A percentile compares a stretch with the other conserved stretches of the same genome.
phyloP scores from a whole-genome alignment of 2,797 vertebrate genomes.

The Micromesistius poutassou region DNA sequence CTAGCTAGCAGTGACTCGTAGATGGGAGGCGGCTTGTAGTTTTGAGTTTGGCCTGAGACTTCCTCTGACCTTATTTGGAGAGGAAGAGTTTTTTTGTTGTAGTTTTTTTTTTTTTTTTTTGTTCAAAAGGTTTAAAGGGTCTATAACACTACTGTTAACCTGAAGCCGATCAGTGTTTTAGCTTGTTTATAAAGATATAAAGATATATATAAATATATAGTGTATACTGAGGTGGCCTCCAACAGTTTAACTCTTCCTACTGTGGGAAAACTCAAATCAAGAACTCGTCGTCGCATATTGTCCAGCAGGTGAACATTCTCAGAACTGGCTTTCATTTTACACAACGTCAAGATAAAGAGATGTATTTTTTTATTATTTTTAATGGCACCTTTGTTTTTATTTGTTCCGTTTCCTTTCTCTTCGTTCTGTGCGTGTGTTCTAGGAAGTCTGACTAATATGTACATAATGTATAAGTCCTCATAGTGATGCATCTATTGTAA shows the following conservation, averaged over 20 bases:
- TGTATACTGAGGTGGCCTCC: no score
- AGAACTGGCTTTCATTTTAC: neutral
- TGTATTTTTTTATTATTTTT: neutral
- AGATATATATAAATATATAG: constrained; percentile 3
- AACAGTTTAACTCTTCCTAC: neutral
- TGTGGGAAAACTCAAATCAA: no score
- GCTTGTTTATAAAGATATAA: constrained; percentile 5
- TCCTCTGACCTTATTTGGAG: neutral
- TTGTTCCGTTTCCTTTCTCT: neutral
- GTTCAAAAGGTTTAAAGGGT: neutral
- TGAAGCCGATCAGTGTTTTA: constrained; percentile 2
- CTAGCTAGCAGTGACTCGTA: neutral
- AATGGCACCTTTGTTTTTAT: constrained; percentile 29
- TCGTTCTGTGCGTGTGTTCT: neutral
- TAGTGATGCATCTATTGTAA: constrained; percentile 74
- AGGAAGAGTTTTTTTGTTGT: neutral
- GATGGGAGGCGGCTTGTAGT: neutral
- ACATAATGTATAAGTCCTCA: constrained; percentile 75
- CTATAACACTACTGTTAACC: constrained; percentile 2
- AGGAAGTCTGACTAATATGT: constrained; percentile 65
- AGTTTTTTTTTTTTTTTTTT: no score
- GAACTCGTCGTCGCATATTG: neutral
- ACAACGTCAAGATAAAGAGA: neutral
- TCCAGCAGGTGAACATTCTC: neutral
- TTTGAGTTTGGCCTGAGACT: neutral